These are phyloP conservation scores for Cataglyphis rosenhaueri DNA, from an alignment of 2,888 invertebrate species.

Conservation along the genomic window DNA sequence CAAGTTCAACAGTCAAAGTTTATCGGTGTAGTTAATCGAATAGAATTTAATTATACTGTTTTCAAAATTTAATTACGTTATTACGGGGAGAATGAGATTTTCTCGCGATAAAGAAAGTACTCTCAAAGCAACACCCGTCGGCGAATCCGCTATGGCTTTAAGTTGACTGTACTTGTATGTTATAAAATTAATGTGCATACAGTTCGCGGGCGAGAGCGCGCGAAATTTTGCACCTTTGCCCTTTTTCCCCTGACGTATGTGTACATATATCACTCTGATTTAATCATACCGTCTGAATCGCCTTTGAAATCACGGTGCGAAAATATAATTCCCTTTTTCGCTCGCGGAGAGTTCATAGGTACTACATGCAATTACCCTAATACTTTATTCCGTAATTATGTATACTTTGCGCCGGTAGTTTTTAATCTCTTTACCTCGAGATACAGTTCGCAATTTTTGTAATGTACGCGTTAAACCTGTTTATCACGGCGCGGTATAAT, in stretches of 20 bases:
- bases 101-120: constrained; percentile 7
- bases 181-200: constrained; percentile 48
- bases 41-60: neutral
- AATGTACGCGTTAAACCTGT: constrained; percentile 36
- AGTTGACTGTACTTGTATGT: constrained; percentile 25
- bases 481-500: constrained; percentile 36
- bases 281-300: constrained; percentile 59
- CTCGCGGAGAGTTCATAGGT: constrained; percentile 29
- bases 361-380: constrained; percentile 53
- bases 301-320: constrained; percentile 56
- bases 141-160: neutral
- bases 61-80: constrained; percentile 33
- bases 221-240: constrained; percentile 48
- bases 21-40: neutral
- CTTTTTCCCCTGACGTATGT: constrained; percentile 22
- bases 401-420: constrained; percentile 50
- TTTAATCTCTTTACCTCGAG: constrained; percentile 48
- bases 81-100: neutral
- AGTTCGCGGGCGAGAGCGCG: constrained; percentile 8
- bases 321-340: constrained; percentile 56
- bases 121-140: constrained; percentile 10
- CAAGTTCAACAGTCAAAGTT: neutral
- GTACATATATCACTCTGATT: constrained; percentile 48
- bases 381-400: constrained; percentile 51
- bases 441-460: constrained; percentile 46